Evolutionary conservation across 2,113 vertebrate genomes (phyloP).

Genomic region (Poeciliopsis turrubarensis): DNA sequence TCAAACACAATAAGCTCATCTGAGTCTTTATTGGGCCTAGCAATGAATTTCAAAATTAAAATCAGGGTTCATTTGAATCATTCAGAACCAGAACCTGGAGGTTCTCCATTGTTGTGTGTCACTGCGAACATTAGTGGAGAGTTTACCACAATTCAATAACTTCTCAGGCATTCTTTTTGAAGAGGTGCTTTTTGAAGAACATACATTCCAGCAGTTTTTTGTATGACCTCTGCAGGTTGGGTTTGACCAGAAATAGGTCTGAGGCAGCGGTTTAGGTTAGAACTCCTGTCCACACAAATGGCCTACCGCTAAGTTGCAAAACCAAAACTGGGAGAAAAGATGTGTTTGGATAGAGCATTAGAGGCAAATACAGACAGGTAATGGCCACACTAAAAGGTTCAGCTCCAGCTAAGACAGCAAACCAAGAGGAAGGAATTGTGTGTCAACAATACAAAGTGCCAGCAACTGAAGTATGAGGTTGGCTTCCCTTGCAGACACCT

Average conservation of each 20-base stretch:
- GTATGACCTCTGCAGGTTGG: conserved; percentile 51
- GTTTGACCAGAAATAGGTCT: conserved; percentile 40
- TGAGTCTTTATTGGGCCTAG: no score
- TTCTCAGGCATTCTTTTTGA: background rate
- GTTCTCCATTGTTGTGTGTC: no score
- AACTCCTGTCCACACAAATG: conserved; percentile 11
- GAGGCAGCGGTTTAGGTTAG: conserved; percentile 11
- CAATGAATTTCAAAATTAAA: no score
- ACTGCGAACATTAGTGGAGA: no score
- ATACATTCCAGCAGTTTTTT: conserved; percentile 35
- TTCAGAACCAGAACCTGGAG: no score
- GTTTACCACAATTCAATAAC: no score
- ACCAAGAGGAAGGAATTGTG: conserved; percentile 27
- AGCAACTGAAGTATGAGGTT: conserved; percentile 42
- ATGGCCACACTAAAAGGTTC: conserved; percentile 13
- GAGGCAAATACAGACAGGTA: background rate
- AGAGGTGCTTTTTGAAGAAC: conserved; percentile 30
- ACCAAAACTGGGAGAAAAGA: conserved; percentile 16
- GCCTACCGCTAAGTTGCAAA: background rate
- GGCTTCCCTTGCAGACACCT: conserved; percentile 51
- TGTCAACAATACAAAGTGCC: conserved; percentile 29
- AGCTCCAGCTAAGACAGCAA: conserved; percentile 27
- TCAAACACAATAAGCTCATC: no score
- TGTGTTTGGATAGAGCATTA: conserved; percentile 1
- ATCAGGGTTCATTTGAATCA: no score